Evolutionary conservation across 1,140 invertebrate species (phyloP).

Genomic region (Meloidogyne floridensis): DNA sequence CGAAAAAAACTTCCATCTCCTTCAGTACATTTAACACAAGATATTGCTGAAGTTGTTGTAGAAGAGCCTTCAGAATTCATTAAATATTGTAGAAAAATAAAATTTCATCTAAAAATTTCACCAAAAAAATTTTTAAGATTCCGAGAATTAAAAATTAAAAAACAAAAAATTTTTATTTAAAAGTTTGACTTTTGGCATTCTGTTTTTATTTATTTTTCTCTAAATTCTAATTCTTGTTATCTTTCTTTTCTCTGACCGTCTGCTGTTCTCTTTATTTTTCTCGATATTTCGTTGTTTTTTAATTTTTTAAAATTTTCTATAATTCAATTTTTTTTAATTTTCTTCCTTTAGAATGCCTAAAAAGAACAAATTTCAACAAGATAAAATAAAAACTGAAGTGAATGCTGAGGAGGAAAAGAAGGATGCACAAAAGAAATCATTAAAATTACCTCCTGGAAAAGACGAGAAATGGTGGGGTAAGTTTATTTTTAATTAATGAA

Average conservation of each 20-base stretch:
- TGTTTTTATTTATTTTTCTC: too few species aligned
- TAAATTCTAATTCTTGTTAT: too few species aligned
- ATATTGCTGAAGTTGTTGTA: neutral
- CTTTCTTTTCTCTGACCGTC: too few species aligned
- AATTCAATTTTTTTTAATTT: neutral
- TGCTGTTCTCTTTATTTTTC: too few species aligned
- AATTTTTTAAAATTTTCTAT: slow-evolving; percentile 3
- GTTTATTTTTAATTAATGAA: neutral
- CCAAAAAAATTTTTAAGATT: too few species aligned
- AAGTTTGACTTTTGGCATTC: too few species aligned
- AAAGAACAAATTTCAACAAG: neutral
- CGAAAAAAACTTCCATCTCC: slow-evolving; percentile 19
- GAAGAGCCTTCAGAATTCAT: neutral
- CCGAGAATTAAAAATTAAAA: too few species aligned
- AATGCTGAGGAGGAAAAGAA: neutral
- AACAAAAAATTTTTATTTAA: too few species aligned
- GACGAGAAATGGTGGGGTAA: slow-evolving; percentile 68
- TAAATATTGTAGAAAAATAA: neutral
- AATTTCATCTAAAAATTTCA: too few species aligned
- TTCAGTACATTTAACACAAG: slow-evolving; percentile 21
- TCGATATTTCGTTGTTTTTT: neutral
- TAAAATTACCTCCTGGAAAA: slow-evolving; percentile 51
- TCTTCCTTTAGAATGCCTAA: neutral
- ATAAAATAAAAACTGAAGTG: neutral
- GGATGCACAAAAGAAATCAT: neutral